These are phyloP conservation scores for Hemicordylus capensis DNA, from an alignment of 2,113 vertebrate genomes.

Conservation along the genomic window DNA sequence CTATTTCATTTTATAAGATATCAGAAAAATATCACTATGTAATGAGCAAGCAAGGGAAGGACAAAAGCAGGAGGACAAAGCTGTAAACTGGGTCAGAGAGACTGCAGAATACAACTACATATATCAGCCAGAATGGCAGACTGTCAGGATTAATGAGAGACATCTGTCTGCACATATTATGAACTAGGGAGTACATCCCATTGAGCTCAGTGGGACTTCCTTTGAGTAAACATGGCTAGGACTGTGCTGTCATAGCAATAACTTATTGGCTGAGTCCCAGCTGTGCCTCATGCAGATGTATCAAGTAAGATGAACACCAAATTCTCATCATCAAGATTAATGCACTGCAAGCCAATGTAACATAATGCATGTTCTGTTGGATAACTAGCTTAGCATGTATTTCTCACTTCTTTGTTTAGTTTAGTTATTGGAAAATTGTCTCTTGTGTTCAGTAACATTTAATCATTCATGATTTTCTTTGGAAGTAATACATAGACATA, in stretches of 20 bases:
- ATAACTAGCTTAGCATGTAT: neutral
- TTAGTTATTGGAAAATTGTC: neutral
- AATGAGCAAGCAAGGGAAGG: neutral
- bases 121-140: neutral
- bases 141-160: conserved; percentile 1
- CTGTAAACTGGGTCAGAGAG: neutral
- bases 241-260: neutral
- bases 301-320: neutral
- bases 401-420: neutral
- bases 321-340: neutral
- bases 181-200: neutral
- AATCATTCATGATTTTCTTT: neutral
- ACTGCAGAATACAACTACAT: neutral
- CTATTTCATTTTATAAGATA: neutral
- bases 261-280: neutral
- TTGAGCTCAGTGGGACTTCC: neutral
- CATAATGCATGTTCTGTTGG: neutral
- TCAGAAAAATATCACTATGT: neutral
- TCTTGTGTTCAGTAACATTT: neutral
- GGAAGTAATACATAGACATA: neutral
- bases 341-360: neutral
- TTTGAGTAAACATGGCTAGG: neutral
- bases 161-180: neutral
- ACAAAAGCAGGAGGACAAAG: neutral
- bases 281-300: neutral